phyloP scores from a whole-genome alignment of 2,888 invertebrate genomes.

The Epinotia bilunana region DNA sequence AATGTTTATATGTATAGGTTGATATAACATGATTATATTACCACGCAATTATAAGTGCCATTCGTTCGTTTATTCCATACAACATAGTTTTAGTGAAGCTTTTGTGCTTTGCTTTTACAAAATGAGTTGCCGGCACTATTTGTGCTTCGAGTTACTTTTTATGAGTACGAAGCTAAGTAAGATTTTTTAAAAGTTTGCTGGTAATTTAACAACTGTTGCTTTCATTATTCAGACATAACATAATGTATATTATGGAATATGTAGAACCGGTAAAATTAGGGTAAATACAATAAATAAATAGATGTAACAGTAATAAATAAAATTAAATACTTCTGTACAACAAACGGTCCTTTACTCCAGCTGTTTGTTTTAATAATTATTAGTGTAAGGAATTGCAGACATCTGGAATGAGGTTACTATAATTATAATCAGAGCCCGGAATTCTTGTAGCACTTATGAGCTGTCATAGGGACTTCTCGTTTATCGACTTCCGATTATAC shows the following conservation, averaged over 20 bases:
- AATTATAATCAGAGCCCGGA: too few relatives aligned
- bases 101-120: neutral
- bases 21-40: too few relatives aligned
- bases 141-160: neutral
- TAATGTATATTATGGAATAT: neutral
- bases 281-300: conserved; percentile 1
- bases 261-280: neutral
- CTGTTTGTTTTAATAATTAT: neutral
- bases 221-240: too few relatives aligned
- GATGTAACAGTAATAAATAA: neutral
- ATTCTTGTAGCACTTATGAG: too few relatives aligned
- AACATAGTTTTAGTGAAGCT: neutral
- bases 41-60: too few relatives aligned
- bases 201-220: neutral
- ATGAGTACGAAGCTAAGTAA: neutral
- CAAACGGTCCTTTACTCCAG: too few relatives aligned
- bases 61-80: too few relatives aligned
- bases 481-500: too few relatives aligned
- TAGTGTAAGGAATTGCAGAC: neutral
- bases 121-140: neutral
- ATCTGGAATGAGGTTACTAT: neutral
- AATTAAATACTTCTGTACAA: neutral
- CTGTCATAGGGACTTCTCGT: too few relatives aligned
- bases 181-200: neutral
- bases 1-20: neutral